Conservation (phyloP, 2,797 vertebrate species). For the Megaceryle alcyon region DNA sequence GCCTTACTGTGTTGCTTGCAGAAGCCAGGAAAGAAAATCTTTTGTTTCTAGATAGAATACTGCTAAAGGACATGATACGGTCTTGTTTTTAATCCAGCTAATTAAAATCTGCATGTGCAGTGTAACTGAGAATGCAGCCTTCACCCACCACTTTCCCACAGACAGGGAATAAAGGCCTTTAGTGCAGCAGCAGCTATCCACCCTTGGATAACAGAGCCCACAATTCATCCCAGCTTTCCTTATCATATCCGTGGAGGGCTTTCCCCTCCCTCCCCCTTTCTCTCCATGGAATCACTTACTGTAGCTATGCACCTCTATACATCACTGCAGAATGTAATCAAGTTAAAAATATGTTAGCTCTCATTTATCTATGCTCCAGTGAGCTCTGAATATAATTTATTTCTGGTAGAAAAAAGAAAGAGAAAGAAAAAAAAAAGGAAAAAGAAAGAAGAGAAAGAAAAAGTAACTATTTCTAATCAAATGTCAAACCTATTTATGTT, state of each 20-base stretch:
- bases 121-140: conserved; percentile 76
- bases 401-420: background rate
- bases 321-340: conserved; percentile 59
- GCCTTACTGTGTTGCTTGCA: conserved; percentile 58
- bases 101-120: conserved; percentile 88
- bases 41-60: conserved; percentile 74
- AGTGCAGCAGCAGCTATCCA: conserved; percentile 75
- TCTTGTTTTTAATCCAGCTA: conserved; percentile 88
- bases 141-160: conserved; percentile 94
- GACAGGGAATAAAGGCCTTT: conserved; percentile 87
- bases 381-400: conserved; percentile 25
- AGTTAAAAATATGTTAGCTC: conserved; percentile 60
- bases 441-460: background rate
- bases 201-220: conserved; percentile 83
- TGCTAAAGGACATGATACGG: conserved; percentile 72
- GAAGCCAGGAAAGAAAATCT: conserved; percentile 72
- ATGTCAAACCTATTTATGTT: conserved; percentile 21
- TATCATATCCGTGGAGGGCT: conserved; percentile 64
- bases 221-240: conserved; percentile 85
- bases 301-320: conserved; percentile 50
- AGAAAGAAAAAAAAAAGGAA: background rate
- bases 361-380: conserved; percentile 13
- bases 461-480: conserved; percentile 3
- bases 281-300: conserved; percentile 56
- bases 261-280: background rate